A percentile compares a stretch with the other conserved stretches of the same genome.
Evolutionary conservation across 2,797 vertebrate genomes (phyloP).

Genomic region (Streptopelia turtur): DNA sequence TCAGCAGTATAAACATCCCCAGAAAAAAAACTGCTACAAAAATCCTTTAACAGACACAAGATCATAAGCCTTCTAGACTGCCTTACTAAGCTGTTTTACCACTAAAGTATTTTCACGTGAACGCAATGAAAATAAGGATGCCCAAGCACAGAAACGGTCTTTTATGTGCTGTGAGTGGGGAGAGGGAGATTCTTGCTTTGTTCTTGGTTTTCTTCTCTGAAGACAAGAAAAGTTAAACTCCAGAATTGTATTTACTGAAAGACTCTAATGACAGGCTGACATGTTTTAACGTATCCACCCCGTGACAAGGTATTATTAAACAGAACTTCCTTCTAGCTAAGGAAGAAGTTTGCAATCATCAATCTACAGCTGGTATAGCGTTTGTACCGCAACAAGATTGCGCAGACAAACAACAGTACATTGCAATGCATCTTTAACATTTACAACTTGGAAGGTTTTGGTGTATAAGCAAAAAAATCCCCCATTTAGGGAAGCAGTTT

Average conservation of each 20-base stretch:
- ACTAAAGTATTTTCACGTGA: not conserved
- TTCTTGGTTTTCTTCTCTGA: not conserved
- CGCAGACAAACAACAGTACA: not conserved
- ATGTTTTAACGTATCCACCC: not conserved
- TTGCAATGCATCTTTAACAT: rapidly evolving
- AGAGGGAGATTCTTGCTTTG: not conserved
- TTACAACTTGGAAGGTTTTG: rapidly evolving
- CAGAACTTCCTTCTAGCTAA: not conserved
- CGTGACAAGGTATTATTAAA: not conserved
- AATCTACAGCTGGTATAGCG: rapidly evolving
- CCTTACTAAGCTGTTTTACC: not conserved
- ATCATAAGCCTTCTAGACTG: not conserved
- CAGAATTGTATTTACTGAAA: not conserved
- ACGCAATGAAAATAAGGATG: not conserved
- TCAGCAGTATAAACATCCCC: not conserved
- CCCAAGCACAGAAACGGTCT: not conserved
- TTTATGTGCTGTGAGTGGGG: not conserved
- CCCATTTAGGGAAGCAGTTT: not conserved
- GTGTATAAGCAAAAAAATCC: not conserved
- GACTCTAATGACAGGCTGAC: not conserved
- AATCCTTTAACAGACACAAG: not conserved
- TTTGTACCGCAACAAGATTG: not conserved
- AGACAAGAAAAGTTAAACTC: not conserved
- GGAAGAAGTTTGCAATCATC: not conserved
- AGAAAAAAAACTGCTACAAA: not conserved